Evolutionary conservation across 2,888 invertebrate genomes (phyloP).

Genomic region (Tetranychus truncatus): DNA sequence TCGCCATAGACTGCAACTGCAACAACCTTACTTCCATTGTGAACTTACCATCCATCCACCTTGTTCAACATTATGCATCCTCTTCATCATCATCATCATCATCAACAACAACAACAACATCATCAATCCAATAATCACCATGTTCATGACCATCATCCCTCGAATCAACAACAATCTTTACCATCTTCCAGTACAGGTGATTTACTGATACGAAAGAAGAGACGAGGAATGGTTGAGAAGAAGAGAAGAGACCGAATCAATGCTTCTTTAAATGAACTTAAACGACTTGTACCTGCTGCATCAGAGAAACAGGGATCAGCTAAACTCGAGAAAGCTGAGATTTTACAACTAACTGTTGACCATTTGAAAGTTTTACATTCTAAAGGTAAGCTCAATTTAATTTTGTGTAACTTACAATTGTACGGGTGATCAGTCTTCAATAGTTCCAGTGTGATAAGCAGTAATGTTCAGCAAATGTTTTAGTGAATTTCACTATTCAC

Average conservation of each 20-base stretch:
- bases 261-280: conserved; percentile 73
- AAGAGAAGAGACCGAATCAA: conserved; percentile 86
- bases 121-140: not conserved
- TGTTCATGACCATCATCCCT: not conserved
- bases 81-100: not conserved
- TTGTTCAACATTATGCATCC: not conserved
- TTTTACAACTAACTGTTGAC: conserved; percentile 91
- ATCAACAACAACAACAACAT: not conserved
- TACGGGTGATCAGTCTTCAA: conserved; percentile 13
- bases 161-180: not conserved
- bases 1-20: too few species aligned
- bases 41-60: too few species aligned
- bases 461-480: not conserved
- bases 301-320: conserved; percentile 93
- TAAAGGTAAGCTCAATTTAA: conserved; percentile 48
- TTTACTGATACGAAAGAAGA: not conserved
- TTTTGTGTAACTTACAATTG: conserved; percentile 31
- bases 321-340: conserved; percentile 92
- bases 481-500: not conserved
- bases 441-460: not conserved
- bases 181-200: not conserved
- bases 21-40: too few species aligned
- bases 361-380: conserved; percentile 78
- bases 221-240: conserved; percentile 63
- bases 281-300: conserved; percentile 80